Conservation (phyloP, 2,113 vertebrate species). For the Sturnira hondurensis region DNA sequence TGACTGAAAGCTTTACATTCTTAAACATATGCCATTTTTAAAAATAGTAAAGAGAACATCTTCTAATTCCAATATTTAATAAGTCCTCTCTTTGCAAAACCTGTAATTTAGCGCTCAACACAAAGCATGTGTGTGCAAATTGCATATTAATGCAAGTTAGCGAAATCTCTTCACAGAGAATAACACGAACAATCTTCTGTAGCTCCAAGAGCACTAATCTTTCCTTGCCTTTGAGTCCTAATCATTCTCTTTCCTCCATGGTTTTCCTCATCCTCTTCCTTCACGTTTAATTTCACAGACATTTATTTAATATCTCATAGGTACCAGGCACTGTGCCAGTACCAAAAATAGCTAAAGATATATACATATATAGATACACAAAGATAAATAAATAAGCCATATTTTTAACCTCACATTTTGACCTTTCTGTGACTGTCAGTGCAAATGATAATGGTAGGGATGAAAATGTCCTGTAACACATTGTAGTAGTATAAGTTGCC, state of each 20-base stretch:
- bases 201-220: not conserved
- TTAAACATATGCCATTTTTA: not conserved
- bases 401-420: not conserved
- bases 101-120: not conserved
- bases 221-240: not conserved
- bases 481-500: not conserved
- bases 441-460: not conserved
- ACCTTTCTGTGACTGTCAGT: not conserved
- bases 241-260: not conserved
- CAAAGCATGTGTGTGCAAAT: not conserved
- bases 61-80: slow-evolving; percentile 36
- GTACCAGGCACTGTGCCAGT: not conserved
- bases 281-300: not conserved
- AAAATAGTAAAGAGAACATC: not conserved
- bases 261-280: not conserved
- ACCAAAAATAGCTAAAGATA: not conserved
- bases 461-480: not conserved
- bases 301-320: not conserved
- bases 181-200: not conserved
- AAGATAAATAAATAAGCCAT: not conserved
- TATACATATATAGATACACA: not conserved
- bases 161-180: not conserved
- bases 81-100: not conserved
- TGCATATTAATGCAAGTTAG: slow-evolving; percentile 6
- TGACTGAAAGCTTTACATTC: slow-evolving; percentile 56